These are phyloP conservation scores for Rallus crepitans DNA, from an alignment of 2,797 vertebrate species.

Conservation along the genomic window DNA sequence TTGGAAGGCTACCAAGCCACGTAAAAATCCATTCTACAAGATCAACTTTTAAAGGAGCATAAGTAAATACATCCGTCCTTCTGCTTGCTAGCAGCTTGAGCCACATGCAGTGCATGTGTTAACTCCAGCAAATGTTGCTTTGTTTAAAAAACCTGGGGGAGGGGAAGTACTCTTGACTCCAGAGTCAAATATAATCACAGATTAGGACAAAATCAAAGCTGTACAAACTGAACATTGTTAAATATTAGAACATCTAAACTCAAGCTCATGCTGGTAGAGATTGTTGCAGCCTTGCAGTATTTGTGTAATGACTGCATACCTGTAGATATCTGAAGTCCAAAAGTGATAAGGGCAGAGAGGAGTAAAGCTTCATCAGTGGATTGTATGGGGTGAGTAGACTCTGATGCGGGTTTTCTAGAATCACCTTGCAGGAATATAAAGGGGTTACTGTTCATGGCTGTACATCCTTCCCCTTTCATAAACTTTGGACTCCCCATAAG, in stretches of 20 bases:
- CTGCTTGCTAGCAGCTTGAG: slow-evolving; percentile 10
- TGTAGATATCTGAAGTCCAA: background rate
- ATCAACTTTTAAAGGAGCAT: slow-evolving; percentile 18
- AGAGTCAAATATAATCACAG: background rate
- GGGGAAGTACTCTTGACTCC: background rate
- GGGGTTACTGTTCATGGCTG: background rate
- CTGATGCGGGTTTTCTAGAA: background rate
- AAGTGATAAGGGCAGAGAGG: background rate
- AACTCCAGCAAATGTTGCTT: background rate
- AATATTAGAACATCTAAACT: background rate
- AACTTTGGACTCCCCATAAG: background rate
- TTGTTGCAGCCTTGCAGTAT: background rate
- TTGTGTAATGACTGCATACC: background rate
- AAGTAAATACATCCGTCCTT: slow-evolving; percentile 47
- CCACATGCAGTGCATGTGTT: background rate
- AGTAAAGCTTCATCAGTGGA: background rate
- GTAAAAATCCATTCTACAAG: slow-evolving; percentile 37
- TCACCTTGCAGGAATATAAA: background rate
- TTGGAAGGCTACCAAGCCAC: slow-evolving; percentile 65
- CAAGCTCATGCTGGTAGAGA: background rate
- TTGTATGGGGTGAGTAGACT: background rate
- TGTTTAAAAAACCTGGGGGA: background rate
- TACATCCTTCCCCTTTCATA: background rate
- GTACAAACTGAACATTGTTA: background rate
- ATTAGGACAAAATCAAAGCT: background rate